A percentile compares a stretch with the other conserved stretches of the same genome.
Evolutionary conservation across 2,113 vertebrate species (phyloP).

Genomic region (Heterotis niloticus): DNA sequence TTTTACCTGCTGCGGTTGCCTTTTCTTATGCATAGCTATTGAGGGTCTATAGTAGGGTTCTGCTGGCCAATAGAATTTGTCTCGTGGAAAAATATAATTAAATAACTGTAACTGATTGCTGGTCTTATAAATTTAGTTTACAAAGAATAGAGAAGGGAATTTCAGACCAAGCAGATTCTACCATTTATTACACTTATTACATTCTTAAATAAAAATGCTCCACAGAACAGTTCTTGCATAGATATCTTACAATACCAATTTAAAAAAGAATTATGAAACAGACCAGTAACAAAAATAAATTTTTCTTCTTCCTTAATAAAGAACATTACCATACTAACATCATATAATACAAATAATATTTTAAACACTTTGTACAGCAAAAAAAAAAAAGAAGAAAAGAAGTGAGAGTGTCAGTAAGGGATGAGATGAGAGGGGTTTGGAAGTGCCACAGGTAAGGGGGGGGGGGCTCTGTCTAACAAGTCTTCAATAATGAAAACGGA

Average conservation of each 20-base stretch:
- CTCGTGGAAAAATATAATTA: constrained; percentile 19
- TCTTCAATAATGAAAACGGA: constrained; percentile 43
- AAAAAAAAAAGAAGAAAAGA: constrained; percentile 78
- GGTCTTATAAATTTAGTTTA: neutral
- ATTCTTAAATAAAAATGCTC: constrained; percentile 99
- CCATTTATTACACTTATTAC: constrained; percentile 99
- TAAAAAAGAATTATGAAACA: constrained; percentile 99
- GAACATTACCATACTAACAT: constrained; percentile 99
- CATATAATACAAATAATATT: constrained; percentile 99
- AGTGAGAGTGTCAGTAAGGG: constrained; percentile 72
- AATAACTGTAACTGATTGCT: constrained; percentile 4
- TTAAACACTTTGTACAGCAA: constrained; percentile 95
- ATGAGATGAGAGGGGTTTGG: constrained; percentile 58
- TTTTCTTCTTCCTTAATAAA: constrained; percentile 99
- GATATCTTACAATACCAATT: constrained; percentile 99
- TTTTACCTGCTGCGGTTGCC: constrained; percentile 35
- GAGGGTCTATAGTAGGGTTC: constrained; percentile 23
- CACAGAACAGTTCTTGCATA: constrained; percentile 99
- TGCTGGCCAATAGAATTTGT: constrained; percentile 15
- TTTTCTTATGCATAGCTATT: constrained; percentile 31
- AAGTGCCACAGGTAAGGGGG: neutral
- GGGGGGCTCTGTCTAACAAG: neutral
- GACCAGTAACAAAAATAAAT: constrained; percentile 99
- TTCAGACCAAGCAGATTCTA: constrained; percentile 90
- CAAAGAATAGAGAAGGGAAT: constrained; percentile 41